Base-by-base conservation (phyloP, 2,888 invertebrate genomes). In the Dexiosoma caninum region DNA sequence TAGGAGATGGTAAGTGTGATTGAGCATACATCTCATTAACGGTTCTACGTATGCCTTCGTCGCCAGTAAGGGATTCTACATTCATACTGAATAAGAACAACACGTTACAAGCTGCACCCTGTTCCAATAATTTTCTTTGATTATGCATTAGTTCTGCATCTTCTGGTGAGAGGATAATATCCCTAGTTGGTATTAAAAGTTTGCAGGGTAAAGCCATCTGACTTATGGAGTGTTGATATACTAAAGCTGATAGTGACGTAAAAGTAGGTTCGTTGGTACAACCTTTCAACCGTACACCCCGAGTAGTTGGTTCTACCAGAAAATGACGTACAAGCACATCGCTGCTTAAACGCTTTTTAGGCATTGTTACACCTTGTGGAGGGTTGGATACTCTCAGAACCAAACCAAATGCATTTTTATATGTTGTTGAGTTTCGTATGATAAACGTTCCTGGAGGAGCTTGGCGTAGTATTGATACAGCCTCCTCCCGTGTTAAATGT, bases 141-240 rank as follows among this genome's bases (percentile, higher is more conserved):
- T 82, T 86, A 14, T 84, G 75, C 0, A 83, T 64, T 0, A 85
- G 62, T 8, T 86, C 84, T 12, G 83, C 69, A 44, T 85, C 84
- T 37, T 66, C 83, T 0, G 82, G 81, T 3, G 81, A 59, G 1
- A 82, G 57, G 42, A 85, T 30, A 6, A 85, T 35, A 53, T 87
- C 85, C 21, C 67, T 72, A 32, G 89, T 88, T 3, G 99, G 98
- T 80, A 99, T 92, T 70, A 94, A 91, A 21, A 99, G 92, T 81
- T 95, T 95, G 86, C 96, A 96, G 0, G 99, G 98, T 85, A 99
- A 91, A 10, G 99, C 98, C 89, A 99, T 92, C n/a, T 96, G 95
- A 83, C 97, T 98, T 79, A 98, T 95, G 2, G 98, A 98, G 91
- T 99, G 99, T 88, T 99, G 98, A 91, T 98, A 99, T 30, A 99